Conservation (phyloP, 2,113 vertebrate species). For the Nesoenas mayeri region DNA sequence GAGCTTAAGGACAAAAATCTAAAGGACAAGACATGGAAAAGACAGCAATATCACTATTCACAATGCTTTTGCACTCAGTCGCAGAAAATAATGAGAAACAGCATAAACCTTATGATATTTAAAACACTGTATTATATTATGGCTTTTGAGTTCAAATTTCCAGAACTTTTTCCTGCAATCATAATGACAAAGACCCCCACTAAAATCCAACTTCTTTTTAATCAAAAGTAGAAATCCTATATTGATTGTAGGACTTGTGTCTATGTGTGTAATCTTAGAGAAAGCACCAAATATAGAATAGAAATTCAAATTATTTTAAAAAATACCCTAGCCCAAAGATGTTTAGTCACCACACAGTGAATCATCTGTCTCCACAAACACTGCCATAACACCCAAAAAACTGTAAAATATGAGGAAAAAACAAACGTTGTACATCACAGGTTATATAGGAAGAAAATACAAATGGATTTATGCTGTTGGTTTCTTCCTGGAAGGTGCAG, state of each 20-base stretch:
- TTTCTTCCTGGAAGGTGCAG: not conserved
- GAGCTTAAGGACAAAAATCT: conserved; percentile 21
- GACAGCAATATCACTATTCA: not conserved
- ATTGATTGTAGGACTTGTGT: accelerated
- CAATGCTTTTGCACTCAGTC: not conserved
- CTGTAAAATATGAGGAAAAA: not conserved
- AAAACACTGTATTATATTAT: not conserved
- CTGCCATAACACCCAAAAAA: not conserved
- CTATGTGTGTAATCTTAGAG: not conserved
- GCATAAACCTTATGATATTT: not conserved
- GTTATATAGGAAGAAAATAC: not conserved
- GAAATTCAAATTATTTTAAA: not conserved
- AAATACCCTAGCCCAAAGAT: not conserved
- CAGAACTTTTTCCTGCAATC: not conserved
- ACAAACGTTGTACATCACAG: not conserved
- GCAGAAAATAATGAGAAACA: not conserved
- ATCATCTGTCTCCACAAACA: not conserved
- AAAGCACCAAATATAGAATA: not conserved
- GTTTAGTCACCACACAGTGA: not conserved
- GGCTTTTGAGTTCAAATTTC: not conserved
- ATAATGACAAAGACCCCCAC: not conserved
- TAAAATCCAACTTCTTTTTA: not conserved
- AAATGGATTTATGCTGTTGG: not conserved
- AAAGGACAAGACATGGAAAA: conserved; percentile 16
- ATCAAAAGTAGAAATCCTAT: not conserved